Conservation (phyloP, 1,140 invertebrate species). For the Camponotus vicinus region DNA sequence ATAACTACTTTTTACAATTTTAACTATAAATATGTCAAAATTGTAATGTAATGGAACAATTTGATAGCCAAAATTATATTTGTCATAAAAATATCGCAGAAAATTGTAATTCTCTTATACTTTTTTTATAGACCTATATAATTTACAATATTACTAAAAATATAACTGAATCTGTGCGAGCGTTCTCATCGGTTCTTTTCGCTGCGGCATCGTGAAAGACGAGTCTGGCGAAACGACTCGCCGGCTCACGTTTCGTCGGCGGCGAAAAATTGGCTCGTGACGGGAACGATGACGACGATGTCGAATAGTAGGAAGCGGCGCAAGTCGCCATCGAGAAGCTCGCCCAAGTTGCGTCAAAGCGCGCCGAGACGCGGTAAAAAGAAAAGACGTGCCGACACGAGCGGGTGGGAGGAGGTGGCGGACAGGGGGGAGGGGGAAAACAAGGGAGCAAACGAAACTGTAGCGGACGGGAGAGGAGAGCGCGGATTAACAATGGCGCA, state of each 20-base stretch:
- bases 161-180: background rate
- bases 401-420: background rate
- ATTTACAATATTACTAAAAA: background rate
- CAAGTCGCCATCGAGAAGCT: background rate
- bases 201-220: background rate
- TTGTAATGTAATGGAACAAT: too few relatives aligned
- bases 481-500: slow-evolving; percentile 85
- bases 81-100: too few relatives aligned
- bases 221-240: slow-evolving; percentile 59
- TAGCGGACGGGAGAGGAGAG: slow-evolving; percentile 80
- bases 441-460: slow-evolving; percentile 79
- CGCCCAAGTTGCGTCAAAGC: slow-evolving; percentile 31
- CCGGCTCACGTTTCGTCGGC: slow-evolving; percentile 73
- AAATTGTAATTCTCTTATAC: too few relatives aligned
- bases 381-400: slow-evolving; percentile 46
- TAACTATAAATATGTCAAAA: too few relatives aligned
- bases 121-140: too few relatives aligned
- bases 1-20: too few relatives aligned
- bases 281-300: slow-evolving; percentile 56
- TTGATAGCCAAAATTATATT: background rate
- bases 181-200: background rate
- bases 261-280: slow-evolving; percentile 65
- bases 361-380: slow-evolving; percentile 65
- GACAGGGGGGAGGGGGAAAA: slow-evolving; percentile 11
- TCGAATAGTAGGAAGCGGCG: slow-evolving; percentile 59